A percentile compares a stretch with the other conserved stretches of the same genome.
Evolutionary conservation across 2,113 vertebrate species (phyloP).

Genomic region (Rana temporaria): DNA sequence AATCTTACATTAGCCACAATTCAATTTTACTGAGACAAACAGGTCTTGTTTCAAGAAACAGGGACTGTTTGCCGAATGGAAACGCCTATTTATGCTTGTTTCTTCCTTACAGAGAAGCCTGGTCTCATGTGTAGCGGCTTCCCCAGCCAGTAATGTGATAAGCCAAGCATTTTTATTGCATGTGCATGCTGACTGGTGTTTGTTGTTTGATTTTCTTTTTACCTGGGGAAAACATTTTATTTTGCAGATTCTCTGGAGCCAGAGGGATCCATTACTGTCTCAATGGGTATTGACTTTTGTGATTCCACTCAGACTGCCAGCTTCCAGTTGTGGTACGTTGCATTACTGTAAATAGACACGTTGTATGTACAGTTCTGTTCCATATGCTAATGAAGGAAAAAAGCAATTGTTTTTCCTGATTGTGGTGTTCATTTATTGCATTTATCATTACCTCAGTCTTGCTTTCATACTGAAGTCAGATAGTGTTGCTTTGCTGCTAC

Average conservation of each 20-base stretch:
- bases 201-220: constrained; percentile 53
- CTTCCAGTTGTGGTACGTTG: constrained; percentile 94
- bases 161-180: constrained; percentile 40
- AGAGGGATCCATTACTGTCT: constrained; percentile 82
- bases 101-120: background rate
- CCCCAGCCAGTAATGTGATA: constrained; percentile 39
- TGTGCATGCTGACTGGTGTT: constrained; percentile 43
- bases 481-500: no score
- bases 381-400: constrained; percentile 5
- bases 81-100: constrained; percentile 32
- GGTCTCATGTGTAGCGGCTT: constrained; percentile 41
- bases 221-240: constrained; percentile 67
- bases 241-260: constrained; percentile 86
- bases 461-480: background rate
- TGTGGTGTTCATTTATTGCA: background rate
- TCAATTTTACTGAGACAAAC: background rate
- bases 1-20: constrained; percentile 4
- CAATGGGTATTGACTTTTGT: constrained; percentile 94
- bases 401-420: constrained; percentile 3
- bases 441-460: background rate
- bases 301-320: constrained; percentile 93
- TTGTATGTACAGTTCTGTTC: background rate
- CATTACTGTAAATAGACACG: constrained; percentile 14
- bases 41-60: background rate
- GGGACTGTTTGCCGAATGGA: background rate